Evolutionary conservation across 1,140 invertebrate genomes (phyloP).

Genomic region (Cherax quadricarinatus): DNA sequence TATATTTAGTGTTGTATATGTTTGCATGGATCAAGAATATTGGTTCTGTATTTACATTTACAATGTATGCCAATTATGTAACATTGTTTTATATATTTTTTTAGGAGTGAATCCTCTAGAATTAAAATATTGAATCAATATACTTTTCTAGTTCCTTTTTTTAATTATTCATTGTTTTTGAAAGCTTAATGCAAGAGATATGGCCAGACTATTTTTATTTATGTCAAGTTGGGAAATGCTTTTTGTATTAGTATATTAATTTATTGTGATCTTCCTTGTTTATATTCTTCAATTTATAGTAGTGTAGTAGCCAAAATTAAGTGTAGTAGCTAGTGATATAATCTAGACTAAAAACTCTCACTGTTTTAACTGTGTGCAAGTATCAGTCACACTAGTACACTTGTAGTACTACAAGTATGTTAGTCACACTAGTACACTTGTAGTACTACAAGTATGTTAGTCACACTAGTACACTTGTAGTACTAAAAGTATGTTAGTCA

Average conservation of each 20-base stretch:
- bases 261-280: background rate
- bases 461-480: no score
- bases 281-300: no score
- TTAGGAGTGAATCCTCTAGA: background rate
- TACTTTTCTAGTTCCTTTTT: background rate
- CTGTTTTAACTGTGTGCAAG: no score
- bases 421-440: no score
- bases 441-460: no score
- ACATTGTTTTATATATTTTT: background rate
- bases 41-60: background rate
- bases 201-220: background rate
- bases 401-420: no score
- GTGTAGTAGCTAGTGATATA: no score
- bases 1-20: conserved; percentile 5
- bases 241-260: background rate
- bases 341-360: no score
- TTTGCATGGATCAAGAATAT: conserved; percentile 12
- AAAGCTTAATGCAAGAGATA: background rate
- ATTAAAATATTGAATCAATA: background rate
- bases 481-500: no score
- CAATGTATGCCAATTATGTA: background rate
- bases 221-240: background rate
- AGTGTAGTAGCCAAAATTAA: no score
- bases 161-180: background rate
- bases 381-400: no score